These are phyloP conservation scores for Lasioglossum malachurum DNA, from an alignment of 2,888 invertebrate species.

Conservation along the genomic window DNA sequence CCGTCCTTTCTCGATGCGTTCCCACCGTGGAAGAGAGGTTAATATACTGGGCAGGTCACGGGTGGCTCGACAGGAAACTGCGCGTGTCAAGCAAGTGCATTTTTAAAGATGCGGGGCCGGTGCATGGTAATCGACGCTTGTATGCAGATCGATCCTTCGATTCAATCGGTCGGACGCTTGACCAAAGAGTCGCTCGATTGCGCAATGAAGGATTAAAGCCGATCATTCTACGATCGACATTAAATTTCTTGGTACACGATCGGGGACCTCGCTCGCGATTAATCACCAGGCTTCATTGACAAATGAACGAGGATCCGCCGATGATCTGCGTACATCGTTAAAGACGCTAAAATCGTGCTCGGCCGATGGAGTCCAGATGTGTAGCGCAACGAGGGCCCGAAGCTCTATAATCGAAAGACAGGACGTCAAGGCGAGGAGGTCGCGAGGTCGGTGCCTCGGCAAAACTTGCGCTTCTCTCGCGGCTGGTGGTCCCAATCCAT, in stretches of 20 bases:
- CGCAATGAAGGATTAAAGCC: not conserved
- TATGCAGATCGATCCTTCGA: no score
- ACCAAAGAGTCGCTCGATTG: not conserved
- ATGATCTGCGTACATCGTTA: conserved; percentile 55
- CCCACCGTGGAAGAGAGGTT: conserved; percentile 69
- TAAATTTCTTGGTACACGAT: conserved; percentile 7
- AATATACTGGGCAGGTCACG: conserved; percentile 66
- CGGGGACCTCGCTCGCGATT: conserved; percentile 16
- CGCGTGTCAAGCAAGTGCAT: conserved; percentile 35
- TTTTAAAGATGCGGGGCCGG: not conserved
- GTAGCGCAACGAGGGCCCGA: conserved; percentile 65
- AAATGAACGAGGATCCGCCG: conserved; percentile 45
- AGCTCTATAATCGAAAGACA: conserved; percentile 63
- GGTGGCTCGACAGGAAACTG: conserved; percentile 24
- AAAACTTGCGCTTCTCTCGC: conserved; percentile 70
- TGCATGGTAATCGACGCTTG: not conserved
- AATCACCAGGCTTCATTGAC: conserved; percentile 45
- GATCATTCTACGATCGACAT: not conserved
- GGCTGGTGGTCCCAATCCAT: conserved; percentile 75
- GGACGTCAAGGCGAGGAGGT: conserved; percentile 77
- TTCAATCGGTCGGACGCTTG: not conserved
- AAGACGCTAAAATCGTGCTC: conserved; percentile 56
- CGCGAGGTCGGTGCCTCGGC: conserved; percentile 67
- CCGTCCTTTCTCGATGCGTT: conserved; percentile 76
- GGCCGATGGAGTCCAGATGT: conserved; percentile 60